phyloP scores from a whole-genome alignment of 1,140 invertebrate species.

The Lasioglossum baleicum region DNA sequence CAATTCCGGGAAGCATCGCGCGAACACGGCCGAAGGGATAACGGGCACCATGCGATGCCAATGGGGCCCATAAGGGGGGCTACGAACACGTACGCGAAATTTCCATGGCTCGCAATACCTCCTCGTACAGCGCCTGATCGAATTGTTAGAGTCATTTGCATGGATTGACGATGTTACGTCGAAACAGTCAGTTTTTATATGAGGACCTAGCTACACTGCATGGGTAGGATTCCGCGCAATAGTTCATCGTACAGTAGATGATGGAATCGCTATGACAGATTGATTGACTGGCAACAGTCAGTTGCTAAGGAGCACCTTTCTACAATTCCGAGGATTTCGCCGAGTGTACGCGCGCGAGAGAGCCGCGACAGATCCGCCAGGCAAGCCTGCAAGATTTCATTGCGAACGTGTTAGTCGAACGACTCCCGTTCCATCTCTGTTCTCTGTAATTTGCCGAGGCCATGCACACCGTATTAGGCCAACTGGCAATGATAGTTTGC shows the following conservation, averaged over 20 bases:
- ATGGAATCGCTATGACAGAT: no score
- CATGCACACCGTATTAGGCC: neutral
- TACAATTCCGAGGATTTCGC: no score
- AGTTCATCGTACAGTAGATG: no score
- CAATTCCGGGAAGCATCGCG: constrained; percentile 68
- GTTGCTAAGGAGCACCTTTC: no score
- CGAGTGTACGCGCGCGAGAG: neutral
- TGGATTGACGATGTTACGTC: no score
- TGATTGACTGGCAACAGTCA: no score
- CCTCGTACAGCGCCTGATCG: no score
- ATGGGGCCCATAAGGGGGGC: constrained; percentile 28
- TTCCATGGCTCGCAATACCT: no score
- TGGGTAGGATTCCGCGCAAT: no score
- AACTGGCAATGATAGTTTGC: neutral
- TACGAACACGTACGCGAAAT: constrained; percentile 47
- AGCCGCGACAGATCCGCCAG: constrained; percentile 45
- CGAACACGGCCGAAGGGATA: constrained; percentile 50
- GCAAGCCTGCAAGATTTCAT: constrained; percentile 63
- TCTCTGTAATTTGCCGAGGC: constrained; percentile 40
- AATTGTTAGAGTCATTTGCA: no score
- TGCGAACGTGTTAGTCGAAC: constrained; percentile 42
- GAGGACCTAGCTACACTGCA: no score
- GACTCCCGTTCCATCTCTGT: constrained; percentile 26
- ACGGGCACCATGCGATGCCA: constrained; percentile 33
- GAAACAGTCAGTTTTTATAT: no score